Evolutionary conservation across 1,140 invertebrate species (phyloP).

Genomic region (Eupeodes corollae): DNA sequence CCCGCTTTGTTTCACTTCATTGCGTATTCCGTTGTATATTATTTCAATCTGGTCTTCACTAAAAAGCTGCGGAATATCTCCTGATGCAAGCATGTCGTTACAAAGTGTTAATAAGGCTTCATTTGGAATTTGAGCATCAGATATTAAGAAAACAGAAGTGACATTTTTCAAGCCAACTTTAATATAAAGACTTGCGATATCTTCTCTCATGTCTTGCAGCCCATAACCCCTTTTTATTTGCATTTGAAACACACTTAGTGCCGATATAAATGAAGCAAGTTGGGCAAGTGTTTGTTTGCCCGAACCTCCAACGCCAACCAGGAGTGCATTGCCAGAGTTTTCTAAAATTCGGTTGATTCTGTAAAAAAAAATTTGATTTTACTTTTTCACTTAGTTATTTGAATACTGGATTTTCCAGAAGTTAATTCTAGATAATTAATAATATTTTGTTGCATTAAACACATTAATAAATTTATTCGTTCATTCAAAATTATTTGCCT

Average conservation of each 20-base stretch:
- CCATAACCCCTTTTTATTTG: slow-evolving; percentile 82
- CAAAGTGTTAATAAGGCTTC: slow-evolving; percentile 89
- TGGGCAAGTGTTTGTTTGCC: slow-evolving; percentile 88
- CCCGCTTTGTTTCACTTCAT: slow-evolving; percentile 65
- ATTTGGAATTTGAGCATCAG: slow-evolving; percentile 84
- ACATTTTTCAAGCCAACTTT: slow-evolving; percentile 85
- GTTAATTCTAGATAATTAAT: too few relatives aligned
- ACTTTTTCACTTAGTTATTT: too few relatives aligned
- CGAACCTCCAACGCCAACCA: slow-evolving; percentile 89
- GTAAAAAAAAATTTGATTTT: neutral
- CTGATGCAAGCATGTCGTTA: slow-evolving; percentile 87
- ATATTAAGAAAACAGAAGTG: slow-evolving; percentile 84
- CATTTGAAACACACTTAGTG: slow-evolving; percentile 85
- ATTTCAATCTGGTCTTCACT: slow-evolving; percentile 85
- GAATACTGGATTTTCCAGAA: too few relatives aligned
- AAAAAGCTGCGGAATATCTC: slow-evolving; percentile 86
- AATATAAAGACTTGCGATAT: slow-evolving; percentile 69
- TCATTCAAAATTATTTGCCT: too few relatives aligned
- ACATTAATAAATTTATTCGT: too few relatives aligned
- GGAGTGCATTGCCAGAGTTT: slow-evolving; percentile 79
- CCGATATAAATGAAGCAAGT: slow-evolving; percentile 79
- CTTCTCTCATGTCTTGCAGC: slow-evolving; percentile 69
- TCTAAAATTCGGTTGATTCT: slow-evolving; percentile 90
- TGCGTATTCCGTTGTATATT: slow-evolving; percentile 67
- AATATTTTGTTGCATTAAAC: too few relatives aligned